Evolutionary conservation across 2,113 vertebrate species (phyloP).

Genomic region (Zosterops borbonicus): DNA sequence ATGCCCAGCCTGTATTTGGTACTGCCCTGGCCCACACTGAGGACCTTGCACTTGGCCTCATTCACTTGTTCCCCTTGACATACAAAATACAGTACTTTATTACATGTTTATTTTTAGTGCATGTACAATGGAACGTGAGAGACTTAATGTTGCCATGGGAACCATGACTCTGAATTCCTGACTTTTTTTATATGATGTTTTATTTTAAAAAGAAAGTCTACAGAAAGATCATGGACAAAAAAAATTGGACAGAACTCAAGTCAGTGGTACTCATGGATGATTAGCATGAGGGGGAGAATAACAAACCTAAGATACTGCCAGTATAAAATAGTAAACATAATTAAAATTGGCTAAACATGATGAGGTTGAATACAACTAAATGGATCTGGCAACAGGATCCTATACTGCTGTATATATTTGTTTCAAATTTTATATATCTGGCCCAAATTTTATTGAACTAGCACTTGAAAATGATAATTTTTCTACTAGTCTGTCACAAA

Average conservation of each 20-base stretch:
- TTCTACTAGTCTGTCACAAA: background rate
- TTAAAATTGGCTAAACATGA: background rate
- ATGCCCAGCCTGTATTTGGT: background rate
- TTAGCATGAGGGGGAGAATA: background rate
- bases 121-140: slow-evolving; percentile 21
- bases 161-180: slow-evolving; percentile 44
- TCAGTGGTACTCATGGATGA: background rate
- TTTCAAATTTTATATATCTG: background rate
- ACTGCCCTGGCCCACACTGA: background rate
- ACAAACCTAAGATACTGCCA: background rate
- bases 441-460: background rate
- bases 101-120: slow-evolving; percentile 63
- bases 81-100: slow-evolving; percentile 15
- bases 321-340: background rate
- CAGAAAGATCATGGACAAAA: background rate
- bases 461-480: background rate
- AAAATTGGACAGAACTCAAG: background rate
- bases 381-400: background rate
- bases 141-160: slow-evolving; percentile 57
- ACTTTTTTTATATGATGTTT: background rate
- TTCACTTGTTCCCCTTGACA: background rate
- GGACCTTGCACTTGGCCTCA: background rate
- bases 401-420: background rate
- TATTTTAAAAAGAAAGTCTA: background rate
- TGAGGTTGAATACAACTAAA: background rate